A percentile compares a stretch with the other conserved stretches of the same genome.
phyloP scores from a whole-genome alignment of 2,797 vertebrate genomes.

The Sebastes matsubarae region DNA sequence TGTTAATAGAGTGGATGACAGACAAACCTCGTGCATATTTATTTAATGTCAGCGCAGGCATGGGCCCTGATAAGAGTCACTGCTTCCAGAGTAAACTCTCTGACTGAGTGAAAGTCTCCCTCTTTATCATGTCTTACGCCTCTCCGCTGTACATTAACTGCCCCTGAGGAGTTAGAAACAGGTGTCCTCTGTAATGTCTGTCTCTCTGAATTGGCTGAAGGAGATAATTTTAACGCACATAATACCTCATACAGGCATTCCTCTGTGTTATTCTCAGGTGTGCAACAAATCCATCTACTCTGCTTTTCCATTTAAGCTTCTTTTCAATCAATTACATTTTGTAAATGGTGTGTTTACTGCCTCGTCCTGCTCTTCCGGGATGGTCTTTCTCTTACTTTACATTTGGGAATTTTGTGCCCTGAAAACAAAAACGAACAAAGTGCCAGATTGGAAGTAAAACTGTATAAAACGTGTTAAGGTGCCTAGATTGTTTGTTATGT shows the following conservation, averaged over 20 bases:
- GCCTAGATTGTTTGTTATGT: not conserved
- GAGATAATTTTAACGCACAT: slow-evolving; percentile 5
- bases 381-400: not conserved
- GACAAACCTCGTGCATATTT: slow-evolving; percentile 23
- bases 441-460: slow-evolving; percentile 11
- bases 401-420: not conserved
- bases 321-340: slow-evolving; percentile 20
- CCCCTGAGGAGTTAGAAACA: slow-evolving; percentile 22
- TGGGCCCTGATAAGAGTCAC: not conserved
- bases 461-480: not conserved
- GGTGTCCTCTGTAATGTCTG: slow-evolving; percentile 32
- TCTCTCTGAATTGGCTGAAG: not conserved
- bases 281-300: slow-evolving; percentile 22
- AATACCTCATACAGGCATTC: not conserved
- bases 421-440: slow-evolving; percentile 15
- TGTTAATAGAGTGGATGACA: slow-evolving; percentile 27
- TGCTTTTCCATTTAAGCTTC: slow-evolving; percentile 30
- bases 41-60: slow-evolving; percentile 13
- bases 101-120: slow-evolving; percentile 4
- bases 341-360: slow-evolving; percentile 17
- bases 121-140: not conserved
- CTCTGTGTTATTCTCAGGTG: slow-evolving; percentile 18
- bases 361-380: not conserved
- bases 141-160: not conserved
- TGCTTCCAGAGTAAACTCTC: slow-evolving; percentile 13